Evolutionary conservation across 2,888 invertebrate genomes (phyloP), one percentile per base, ranked within the genome.

Genomic region (Epinotia bilunana): DNA sequence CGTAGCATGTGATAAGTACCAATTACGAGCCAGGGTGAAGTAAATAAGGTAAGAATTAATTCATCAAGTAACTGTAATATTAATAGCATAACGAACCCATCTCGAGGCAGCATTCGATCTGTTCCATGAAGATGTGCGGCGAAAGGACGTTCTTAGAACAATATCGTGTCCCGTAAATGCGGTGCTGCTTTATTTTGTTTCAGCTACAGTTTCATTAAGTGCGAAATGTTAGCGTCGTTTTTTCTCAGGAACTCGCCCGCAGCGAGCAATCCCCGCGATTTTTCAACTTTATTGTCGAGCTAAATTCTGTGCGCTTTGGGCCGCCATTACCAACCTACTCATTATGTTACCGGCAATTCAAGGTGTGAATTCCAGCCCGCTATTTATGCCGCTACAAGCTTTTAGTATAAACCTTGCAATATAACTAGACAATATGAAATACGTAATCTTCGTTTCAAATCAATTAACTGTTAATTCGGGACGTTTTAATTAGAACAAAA

Each of bases 201-300:
- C 88, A 82, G 89, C 88, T 86, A 91, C 92, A 90, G 92, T 92
- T 93, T 93, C 92, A 93, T 93, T 93, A 93, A 91, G 92, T 93
- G 92, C 91, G 90, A 92, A 90, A 90, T 91, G 92, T 89, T 84
- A 83, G 88, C 86, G 88, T 89, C 88, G 89, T 90, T 91, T 92
- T 90, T 91, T 88, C 86, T 85, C 84, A 84, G 87, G 64, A 70
- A 64, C 71, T 67, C 89, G 88, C 89, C 88, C 87, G 88, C 85
- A 85, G 87, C 87, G 83, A 80, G 83, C 88, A 90, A 90, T 89
- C 90, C 90, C 84, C 85, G 82, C 92, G 89, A 92, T 92, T 92
- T 91, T 91, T 92, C 91, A 92, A 91, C 89, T 91, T 91, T 90
- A 92, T 91, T 92, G 89, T 90, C 78, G 85, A 84, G 86, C 87